Base-by-base conservation (phyloP, 2,888 invertebrate species). In the Dryococelus australis region DNA sequence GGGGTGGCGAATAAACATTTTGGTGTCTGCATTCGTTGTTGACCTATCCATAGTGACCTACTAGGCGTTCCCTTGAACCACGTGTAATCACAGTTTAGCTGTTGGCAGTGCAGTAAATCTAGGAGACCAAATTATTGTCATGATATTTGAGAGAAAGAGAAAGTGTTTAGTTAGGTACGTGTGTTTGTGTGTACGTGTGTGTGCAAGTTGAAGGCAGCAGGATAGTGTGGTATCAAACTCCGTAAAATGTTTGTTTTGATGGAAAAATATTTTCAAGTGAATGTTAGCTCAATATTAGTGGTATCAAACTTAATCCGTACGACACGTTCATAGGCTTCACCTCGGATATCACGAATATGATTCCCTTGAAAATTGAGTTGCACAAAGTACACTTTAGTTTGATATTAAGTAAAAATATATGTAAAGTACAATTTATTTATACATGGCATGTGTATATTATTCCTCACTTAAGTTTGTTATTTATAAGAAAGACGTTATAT, bases 61-160 rank as follows among this genome's bases (percentile, higher is more conserved):
- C 16, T 65, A 65, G 65, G 65, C 6, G 1, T 65, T 65, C 16
- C 65, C 65, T 51, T 20, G 65, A 65, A 65, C 65, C 65, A 65
- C 65, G n/a, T 65, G 65, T 65, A 65, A 65, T 65, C 65, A 65
- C 65, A 65, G 65, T 65, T 65, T 65, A 65, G 65, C 65, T 65
- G 65, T 65, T 65, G 65, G 65, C 65, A 65, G n/a, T 65, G 8
- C 65, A 16, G 65, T 65, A 65, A 65, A 65, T 65, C 65, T 65
- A 65, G 65, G 65, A 65, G 65, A 65, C 65, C 65, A 65, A 65
- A 65, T 65, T 65, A 65, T 65, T 65, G 65, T 65, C 65, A 65
- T 65, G 65, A 65, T 65, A 47, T 47, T 47, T 24, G 65, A n/a
- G 65, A 65, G 65, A n/a, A 20, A n/a, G 65, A 65, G 65, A n/a